Evolutionary conservation across 2,888 invertebrate genomes (phyloP).

Genomic region (Girardia tigrina): DNA sequence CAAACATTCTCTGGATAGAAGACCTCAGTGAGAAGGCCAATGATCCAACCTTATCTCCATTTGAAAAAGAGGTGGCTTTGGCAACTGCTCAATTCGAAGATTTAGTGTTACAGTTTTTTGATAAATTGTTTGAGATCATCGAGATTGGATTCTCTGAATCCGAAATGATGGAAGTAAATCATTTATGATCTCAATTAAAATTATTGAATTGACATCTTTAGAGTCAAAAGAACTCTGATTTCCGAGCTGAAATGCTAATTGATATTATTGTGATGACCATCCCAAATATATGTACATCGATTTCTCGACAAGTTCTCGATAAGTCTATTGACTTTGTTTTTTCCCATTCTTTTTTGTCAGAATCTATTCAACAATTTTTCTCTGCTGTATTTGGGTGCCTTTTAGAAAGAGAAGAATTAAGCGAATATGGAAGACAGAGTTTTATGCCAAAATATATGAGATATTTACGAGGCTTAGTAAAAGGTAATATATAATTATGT

Average conservation of each 20-base stretch:
- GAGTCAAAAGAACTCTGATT: background rate
- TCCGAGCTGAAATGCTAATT: background rate
- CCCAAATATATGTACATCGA: background rate
- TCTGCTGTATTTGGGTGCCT: constrained; percentile 5
- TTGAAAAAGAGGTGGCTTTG: background rate
- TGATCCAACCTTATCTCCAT: background rate
- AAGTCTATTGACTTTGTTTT: constrained; percentile 1
- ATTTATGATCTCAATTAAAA: background rate
- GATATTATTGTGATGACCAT: constrained; percentile 4
- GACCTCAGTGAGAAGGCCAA: background rate
- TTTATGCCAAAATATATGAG: constrained; percentile 1
- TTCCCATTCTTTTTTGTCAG: background rate
- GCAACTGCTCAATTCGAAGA: background rate
- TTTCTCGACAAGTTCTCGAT: background rate
- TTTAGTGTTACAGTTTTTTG: constrained; percentile 8
- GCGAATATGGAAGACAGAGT: background rate
- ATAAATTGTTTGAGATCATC: constrained; percentile 4
- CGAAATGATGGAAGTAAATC: constrained; percentile 10
- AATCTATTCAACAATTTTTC: background rate
- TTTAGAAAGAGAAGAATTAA: background rate
- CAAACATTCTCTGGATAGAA: constrained; percentile 2
- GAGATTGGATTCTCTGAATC: constrained; percentile 1
- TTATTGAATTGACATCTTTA: background rate
- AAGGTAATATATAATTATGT: too few relatives aligned
- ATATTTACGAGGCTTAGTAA: constrained; percentile 14